Evolutionary conservation across 2,888 invertebrate species (phyloP), one percentile per base, ranked within the genome.

Genomic region (Netelia virgata): DNA sequence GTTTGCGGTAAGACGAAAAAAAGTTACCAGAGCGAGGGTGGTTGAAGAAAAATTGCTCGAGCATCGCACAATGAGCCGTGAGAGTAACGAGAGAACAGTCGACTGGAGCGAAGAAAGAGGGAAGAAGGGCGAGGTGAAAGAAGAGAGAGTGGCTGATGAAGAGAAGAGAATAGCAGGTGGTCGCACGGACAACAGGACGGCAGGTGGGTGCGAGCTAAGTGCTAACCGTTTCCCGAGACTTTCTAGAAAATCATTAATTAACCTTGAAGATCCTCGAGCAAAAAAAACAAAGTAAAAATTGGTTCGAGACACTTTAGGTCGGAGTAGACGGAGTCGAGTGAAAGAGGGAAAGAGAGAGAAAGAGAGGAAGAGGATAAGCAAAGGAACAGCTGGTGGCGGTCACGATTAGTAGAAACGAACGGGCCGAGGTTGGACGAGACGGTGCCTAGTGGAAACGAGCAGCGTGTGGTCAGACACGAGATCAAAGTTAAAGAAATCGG

Each of bases 221-320:
- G 77, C 53, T 74, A 61, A 77, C 59, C 72, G 77, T 73, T 83
- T 78, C 47, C 28, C 69, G 50, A 63, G 74, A 74, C 73, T 74
- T 83, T 69, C 53, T 9, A 43, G 11, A 64, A 63, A 83, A 83
- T 61, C 74, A 78, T 83, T 69, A 83, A 78, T 83, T 78, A 78
- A 23, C 74, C 78, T 83, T 23, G 69, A 70, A 43, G 63, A 78
- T 23, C n/a, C 63, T 69, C 53, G 63, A 63, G 63, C 8, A n/a
- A 53, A 63, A 3, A 53, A 76, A 50, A 76, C 66, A 10, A 64
- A 55, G 59, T 9, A 68, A 1, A 20, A 61, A 47, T 8, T 55
- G 41, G n/a, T 68, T 43, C 10, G 43, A 66, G 57, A 66, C n/a
- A 66, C 18, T 64, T 61, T 50, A 2, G 20, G n/a, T 18, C 14